These are phyloP conservation scores for Perizoma flavofasciatum DNA, from an alignment of 2,888 invertebrate genomes.

Conservation along the genomic window DNA sequence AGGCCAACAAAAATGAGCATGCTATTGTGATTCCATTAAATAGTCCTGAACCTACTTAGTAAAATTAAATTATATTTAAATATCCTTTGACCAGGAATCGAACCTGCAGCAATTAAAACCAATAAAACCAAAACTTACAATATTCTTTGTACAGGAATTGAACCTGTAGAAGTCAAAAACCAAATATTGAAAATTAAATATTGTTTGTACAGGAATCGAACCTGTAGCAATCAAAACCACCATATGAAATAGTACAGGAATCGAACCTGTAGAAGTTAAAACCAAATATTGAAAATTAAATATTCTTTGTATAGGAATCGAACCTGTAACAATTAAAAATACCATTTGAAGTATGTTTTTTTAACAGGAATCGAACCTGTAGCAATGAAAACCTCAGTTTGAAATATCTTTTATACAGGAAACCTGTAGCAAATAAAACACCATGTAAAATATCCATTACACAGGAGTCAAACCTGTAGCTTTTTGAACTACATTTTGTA, in stretches of 20 bases:
- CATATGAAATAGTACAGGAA: constrained; percentile 9
- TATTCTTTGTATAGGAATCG: constrained; percentile 1
- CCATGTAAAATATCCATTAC: not conserved
- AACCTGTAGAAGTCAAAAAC: not conserved
- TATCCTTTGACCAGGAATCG: constrained; percentile 3
- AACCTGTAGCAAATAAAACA: too few relatives aligned
- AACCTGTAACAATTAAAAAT: constrained; percentile 1
- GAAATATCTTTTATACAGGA: too few relatives aligned
- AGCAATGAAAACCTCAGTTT: too few relatives aligned
- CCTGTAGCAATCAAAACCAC: constrained; percentile 3
- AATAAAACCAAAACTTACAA: not conserved
- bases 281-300: not conserved
- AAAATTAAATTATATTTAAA: not conserved
- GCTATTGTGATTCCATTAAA: too few relatives aligned
- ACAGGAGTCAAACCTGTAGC: not conserved
- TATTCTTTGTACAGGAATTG: not conserved
- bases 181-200: not conserved
- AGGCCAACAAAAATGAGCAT: too few relatives aligned
- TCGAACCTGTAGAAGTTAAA: constrained; percentile 18
- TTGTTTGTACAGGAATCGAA: constrained; percentile 20
- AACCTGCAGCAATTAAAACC: not conserved
- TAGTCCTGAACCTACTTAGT: too few relatives aligned
- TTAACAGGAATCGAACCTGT: constrained; percentile 40
- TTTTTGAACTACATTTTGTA: too few relatives aligned
- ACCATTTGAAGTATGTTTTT: not conserved